Evolutionary conservation across 1,140 invertebrate genomes (phyloP).

Genomic region (Calycopis cecrops): DNA sequence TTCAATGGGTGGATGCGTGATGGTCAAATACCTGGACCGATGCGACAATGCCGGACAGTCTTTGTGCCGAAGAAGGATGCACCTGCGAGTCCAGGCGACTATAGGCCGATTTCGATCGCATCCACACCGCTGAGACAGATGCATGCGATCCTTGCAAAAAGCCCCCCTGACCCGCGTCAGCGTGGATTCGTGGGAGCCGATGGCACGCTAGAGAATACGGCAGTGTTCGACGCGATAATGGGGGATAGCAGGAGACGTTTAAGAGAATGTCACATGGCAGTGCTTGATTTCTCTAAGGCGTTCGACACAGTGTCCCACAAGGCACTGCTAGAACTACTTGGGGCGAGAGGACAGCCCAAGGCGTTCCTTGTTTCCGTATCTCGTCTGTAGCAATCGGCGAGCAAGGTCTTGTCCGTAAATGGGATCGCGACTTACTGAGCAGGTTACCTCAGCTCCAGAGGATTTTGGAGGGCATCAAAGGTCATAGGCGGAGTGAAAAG

Average conservation of each 20-base stretch:
- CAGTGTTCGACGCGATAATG: conserved; percentile 38
- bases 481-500: conserved; percentile 18
- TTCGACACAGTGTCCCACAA: conserved; percentile 56
- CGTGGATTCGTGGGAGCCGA: no score
- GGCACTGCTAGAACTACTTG: conserved; percentile 33
- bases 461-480: conserved; percentile 30
- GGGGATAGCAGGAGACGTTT: no score
- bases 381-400: conserved; percentile 34
- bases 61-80: conserved; percentile 36
- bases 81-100: conserved; percentile 32
- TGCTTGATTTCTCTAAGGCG: conserved; percentile 26
- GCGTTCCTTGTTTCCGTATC: conserved; percentile 32
- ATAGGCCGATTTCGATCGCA: conserved; percentile 58
- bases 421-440: conserved; percentile 17
- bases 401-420: conserved; percentile 24
- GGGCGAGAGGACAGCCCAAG: conserved; percentile 25
- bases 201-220: no score
- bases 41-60: conserved; percentile 31
- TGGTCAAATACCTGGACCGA: conserved; percentile 24
- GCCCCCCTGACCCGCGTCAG: conserved; percentile 41
- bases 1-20: no score
- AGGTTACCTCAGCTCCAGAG: conserved; percentile 21
- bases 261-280: no score
- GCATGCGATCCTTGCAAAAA: conserved; percentile 42
- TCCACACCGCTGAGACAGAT: conserved; percentile 42